Base-by-base conservation (phyloP, 2,113 vertebrate genomes). In the Suncus etruscus region DNA sequence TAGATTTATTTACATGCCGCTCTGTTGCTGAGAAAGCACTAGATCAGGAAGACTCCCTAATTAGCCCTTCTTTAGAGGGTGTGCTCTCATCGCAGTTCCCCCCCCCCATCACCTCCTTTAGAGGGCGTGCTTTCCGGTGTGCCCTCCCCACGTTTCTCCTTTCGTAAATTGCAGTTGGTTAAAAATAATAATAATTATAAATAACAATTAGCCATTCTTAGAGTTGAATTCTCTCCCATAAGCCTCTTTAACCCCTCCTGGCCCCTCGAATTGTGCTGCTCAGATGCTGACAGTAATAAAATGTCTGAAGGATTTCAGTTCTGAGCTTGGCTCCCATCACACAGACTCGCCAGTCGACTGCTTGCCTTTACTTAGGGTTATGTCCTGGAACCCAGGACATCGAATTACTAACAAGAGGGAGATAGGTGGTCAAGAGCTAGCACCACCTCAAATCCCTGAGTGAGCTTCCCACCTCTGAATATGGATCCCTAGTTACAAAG, bases 1-100 rank as follows among this genome's bases (percentile, higher is more conserved):
- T 98, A 98, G 98, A 98, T 98, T 98, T 99, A 98, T 99, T 98
- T 98, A 98, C 98, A 97, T 73, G 94, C 98, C 92, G 94, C 98
- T 98, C 98, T 97, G 97, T 96, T 98, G 98, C 98, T 98, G 97
- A 98, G 97, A 98, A 98, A 98, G 97, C 97, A 96, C 95, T 54
- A 89, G 95, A 97, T 98, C 96, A 94, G 97, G 97, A 98, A 98
- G 98, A 97, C 97, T 98, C 98, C 39, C 98, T 99, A 98, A 99
- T 99, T 98, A 99, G 98, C 97, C 98, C 98, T 98, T 97, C 97
- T 98, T 99, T 98, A 97, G 95, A 97, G 98, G 97, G 97, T 97
- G 88, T n/a, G 51, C 95, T 94, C 96, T 39, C 39, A 39, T 39
- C 39, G 3, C 39, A 39, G 39, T 3, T 39, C 39, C 39, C 39